A percentile compares a stretch with the other conserved stretches of the same genome.
Conservation (phyloP, 53 echinoderm and acorn worm genomes). For the Temnopleurus reevesii region DNA sequence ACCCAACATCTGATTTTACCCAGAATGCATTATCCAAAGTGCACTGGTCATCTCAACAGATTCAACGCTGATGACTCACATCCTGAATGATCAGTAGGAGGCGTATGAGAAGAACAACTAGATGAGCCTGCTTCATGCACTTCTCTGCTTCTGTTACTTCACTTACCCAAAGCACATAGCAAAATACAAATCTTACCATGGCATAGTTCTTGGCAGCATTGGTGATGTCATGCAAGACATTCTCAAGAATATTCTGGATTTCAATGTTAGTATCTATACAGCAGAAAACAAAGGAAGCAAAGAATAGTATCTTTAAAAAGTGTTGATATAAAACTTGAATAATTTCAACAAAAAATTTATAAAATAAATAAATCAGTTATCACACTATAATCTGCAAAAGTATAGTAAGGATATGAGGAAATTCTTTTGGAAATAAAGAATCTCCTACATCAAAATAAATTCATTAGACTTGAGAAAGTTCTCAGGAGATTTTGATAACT, state of each 20-base stretch:
- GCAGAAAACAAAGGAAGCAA: neutral
- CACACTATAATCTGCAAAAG: too few relatives aligned
- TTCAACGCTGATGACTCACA: slow-evolving; percentile 80
- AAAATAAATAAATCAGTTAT: too few relatives aligned
- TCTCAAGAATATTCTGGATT: slow-evolving; percentile 85
- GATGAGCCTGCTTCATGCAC: slow-evolving; percentile 86
- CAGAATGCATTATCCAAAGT: too few relatives aligned
- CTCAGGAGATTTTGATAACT: too few relatives aligned
- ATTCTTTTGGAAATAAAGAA: too few relatives aligned
- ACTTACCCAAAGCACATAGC: slow-evolving; percentile 66
- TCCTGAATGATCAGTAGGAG: slow-evolving; percentile 72
- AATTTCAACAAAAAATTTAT: too few relatives aligned
- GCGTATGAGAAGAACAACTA: slow-evolving; percentile 90
- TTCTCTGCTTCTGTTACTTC: slow-evolving; percentile 91
- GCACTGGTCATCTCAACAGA: slow-evolving; percentile 60
- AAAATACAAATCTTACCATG: slow-evolving; percentile 66
- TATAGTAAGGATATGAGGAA: too few relatives aligned
- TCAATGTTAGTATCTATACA: slow-evolving; percentile 84
- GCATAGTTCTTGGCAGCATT: slow-evolving; percentile 95
- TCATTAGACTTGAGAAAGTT: too few relatives aligned
- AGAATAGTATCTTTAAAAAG: too few relatives aligned
- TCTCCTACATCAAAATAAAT: too few relatives aligned
- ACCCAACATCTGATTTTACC: too few relatives aligned
- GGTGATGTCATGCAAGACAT: slow-evolving; percentile 78
- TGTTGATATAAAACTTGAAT: too few relatives aligned